phyloP scores from a whole-genome alignment of 2,113 vertebrate genomes.

The Parotia lawesii region DNA sequence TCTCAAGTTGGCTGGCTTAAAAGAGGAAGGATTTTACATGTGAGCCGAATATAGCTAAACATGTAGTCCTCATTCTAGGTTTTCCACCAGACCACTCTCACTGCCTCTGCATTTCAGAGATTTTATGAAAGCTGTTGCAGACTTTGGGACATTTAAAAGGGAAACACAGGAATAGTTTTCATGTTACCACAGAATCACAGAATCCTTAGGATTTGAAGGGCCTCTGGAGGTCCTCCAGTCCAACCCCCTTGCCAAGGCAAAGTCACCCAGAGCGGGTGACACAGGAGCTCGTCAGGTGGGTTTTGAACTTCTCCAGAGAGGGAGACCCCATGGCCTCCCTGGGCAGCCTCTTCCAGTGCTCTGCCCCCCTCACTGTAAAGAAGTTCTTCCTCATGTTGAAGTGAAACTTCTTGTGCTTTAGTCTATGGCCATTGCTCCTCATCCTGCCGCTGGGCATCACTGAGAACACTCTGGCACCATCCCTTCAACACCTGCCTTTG shows the following conservation, averaged over 20 bases:
- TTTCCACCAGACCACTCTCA: background rate
- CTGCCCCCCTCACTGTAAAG: background rate
- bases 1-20: background rate
- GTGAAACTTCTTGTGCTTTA: background rate
- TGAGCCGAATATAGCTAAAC: background rate
- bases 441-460: no score
- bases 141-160: background rate
- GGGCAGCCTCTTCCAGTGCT: background rate
- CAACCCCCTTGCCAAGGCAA: background rate
- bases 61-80: background rate
- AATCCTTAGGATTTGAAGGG: background rate
- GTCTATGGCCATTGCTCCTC: background rate
- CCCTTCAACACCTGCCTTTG: background rate
- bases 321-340: background rate
- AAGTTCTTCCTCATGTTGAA: background rate
- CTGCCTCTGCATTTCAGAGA: background rate
- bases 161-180: background rate
- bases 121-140: background rate
- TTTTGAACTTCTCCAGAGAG: background rate
- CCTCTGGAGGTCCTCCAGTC: background rate
- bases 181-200: background rate
- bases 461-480: background rate
- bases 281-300: background rate
- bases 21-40: background rate
- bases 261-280: background rate